Conservation (phyloP, 1,140 invertebrate species). For the Whitmania pigra region DNA sequence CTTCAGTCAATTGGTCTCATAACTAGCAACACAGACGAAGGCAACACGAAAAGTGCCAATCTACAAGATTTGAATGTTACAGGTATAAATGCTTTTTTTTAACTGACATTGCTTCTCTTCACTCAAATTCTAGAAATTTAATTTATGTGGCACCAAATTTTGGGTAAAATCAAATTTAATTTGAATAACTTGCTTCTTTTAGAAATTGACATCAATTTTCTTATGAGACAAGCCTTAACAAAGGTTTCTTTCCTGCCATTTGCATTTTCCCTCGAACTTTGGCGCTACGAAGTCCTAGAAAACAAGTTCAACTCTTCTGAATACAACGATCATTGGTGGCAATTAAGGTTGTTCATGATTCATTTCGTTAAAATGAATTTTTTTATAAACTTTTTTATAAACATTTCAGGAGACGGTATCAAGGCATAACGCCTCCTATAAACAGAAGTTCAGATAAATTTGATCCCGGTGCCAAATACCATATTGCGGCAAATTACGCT, state of each 20-base stretch:
- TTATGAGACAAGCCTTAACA: slow-evolving; percentile 64
- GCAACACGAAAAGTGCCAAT: too few relatives aligned
- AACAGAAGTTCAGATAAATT: slow-evolving; percentile 31
- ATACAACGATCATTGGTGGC: slow-evolving; percentile 45
- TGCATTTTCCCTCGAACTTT: slow-evolving; percentile 69
- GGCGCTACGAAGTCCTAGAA: slow-evolving; percentile 75
- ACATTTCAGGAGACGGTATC: slow-evolving; percentile 31
- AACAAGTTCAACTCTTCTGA: slow-evolving; percentile 44
- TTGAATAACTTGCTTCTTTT: slow-evolving; percentile 36
- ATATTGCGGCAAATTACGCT: slow-evolving; percentile 32
- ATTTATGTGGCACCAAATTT: too few relatives aligned
- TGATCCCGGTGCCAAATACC: slow-evolving; percentile 38
- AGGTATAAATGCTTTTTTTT: too few relatives aligned
- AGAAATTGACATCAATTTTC: slow-evolving; percentile 71
- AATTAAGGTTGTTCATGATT: slow-evolving; percentile 39
- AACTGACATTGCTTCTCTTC: too few relatives aligned
- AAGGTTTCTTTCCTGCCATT: slow-evolving; percentile 79
- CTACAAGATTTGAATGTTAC: too few relatives aligned
- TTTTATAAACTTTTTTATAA: too few relatives aligned
- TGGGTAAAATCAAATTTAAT: too few relatives aligned
- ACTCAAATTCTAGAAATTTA: too few relatives aligned
- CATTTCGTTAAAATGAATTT: not conserved
- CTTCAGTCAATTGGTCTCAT: slow-evolving; percentile 62
- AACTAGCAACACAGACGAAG: too few relatives aligned
- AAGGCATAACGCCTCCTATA: slow-evolving; percentile 35